Evolutionary conservation across 92 coral and sea anemone species (phyloP).

Genomic region (Ricordea florida): DNA sequence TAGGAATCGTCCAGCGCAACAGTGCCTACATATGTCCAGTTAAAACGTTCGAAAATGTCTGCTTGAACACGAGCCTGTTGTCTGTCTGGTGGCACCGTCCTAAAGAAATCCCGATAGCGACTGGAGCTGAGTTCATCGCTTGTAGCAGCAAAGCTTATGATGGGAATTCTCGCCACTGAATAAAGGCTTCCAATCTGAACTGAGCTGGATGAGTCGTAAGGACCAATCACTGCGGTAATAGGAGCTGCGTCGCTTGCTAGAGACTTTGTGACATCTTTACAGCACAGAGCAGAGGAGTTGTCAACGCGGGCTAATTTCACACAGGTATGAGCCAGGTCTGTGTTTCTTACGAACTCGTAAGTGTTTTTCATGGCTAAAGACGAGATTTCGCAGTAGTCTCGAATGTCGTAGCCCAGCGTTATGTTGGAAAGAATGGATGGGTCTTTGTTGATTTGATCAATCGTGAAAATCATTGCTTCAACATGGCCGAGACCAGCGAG

Average conservation of each 20-base stretch:
- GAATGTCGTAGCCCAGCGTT: conserved; percentile 71
- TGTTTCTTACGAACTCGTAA: conserved; percentile 56
- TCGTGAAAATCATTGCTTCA: conserved; percentile 75
- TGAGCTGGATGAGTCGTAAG: conserved; percentile 60
- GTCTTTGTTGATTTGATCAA: conserved; percentile 64
- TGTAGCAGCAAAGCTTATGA: conserved; percentile 65
- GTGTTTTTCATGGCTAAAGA: conserved; percentile 53
- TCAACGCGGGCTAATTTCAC: no score
- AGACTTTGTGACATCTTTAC: neutral
- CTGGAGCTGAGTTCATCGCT: conserved; percentile 65
- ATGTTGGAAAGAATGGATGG: conserved; percentile 48
- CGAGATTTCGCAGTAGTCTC: conserved; percentile 75
- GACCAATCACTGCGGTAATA: conserved; percentile 42
- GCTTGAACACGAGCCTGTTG: conserved; percentile 66
- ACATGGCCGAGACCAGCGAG: conserved; percentile 68
- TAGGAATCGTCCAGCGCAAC: conserved; percentile 69
- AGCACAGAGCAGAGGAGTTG: neutral
- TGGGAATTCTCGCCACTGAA: conserved; percentile 47
- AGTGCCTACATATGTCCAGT: conserved; percentile 64
- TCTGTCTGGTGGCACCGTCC: conserved; percentile 65
- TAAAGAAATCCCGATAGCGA: conserved; percentile 31
- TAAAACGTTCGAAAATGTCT: conserved; percentile 56
- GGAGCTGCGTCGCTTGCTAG: conserved; percentile 3
- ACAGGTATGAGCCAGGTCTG: conserved; percentile 23
- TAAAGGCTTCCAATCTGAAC: conserved; percentile 61